Conservation (phyloP, 2,113 vertebrate species). For the Antennarius striatus region DNA sequence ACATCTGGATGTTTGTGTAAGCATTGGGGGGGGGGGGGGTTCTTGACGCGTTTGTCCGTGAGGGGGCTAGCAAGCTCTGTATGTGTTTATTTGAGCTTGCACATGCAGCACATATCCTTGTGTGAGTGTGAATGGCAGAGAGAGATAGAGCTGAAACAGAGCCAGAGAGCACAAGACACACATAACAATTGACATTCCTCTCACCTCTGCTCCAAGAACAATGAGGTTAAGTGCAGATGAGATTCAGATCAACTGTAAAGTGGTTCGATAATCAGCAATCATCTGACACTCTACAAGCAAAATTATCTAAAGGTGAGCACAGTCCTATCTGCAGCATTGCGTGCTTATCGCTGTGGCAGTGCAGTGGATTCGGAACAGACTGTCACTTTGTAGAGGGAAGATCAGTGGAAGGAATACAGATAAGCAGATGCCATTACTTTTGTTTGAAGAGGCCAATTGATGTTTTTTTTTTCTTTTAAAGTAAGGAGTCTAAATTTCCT, state of each 20-base stretch:
- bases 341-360: slow-evolving; percentile 49
- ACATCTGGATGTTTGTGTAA: slow-evolving; percentile 46
- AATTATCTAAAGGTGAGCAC: slow-evolving; percentile 72
- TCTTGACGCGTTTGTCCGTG: slow-evolving; percentile 58
- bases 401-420: slow-evolving; percentile 67
- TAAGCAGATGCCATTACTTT: slow-evolving; percentile 60
- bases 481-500: slow-evolving; percentile 3
- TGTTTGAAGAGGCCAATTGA: slow-evolving; percentile 46
- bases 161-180: slow-evolving; percentile 50
- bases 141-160: slow-evolving; percentile 37
- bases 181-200: slow-evolving; percentile 71
- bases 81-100: slow-evolving; percentile 39
- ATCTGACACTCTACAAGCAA: slow-evolving; percentile 64
- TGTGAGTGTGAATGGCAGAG: slow-evolving; percentile 10
- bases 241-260: slow-evolving; percentile 75
- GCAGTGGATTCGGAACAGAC: slow-evolving; percentile 39
- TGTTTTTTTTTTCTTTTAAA: slow-evolving; percentile 46
- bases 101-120: not conserved
- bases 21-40: slow-evolving; percentile 30
- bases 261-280: slow-evolving; percentile 73
- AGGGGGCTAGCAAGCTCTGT: slow-evolving; percentile 27
- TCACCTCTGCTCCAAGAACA: slow-evolving; percentile 71
- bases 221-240: slow-evolving; percentile 76
- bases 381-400: slow-evolving; percentile 38
- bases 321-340: slow-evolving; percentile 51